Percentiles rank a stretch among this genome's conserved stretches.
Conservation (phyloP, 2,888 invertebrate genomes). For the Chrysomela aeneicollis region DNA sequence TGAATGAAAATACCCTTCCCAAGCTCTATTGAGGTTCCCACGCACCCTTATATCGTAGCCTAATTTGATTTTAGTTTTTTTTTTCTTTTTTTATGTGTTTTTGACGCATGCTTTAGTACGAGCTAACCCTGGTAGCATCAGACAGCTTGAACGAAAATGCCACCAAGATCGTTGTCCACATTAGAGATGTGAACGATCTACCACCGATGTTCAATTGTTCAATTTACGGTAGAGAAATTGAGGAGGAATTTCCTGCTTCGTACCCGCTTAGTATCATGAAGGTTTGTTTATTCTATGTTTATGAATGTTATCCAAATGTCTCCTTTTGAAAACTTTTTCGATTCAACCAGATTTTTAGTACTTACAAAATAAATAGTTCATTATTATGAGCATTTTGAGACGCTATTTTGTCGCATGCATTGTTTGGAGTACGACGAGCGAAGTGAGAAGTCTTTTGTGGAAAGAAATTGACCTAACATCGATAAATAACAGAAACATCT, state of each 20-base stretch:
- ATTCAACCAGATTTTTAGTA: too few relatives aligned
- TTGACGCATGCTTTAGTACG: conserved; percentile 75
- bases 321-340: too few relatives aligned
- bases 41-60: conserved; percentile 3
- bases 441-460: too few relatives aligned
- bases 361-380: too few relatives aligned
- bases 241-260: conserved; percentile 77
- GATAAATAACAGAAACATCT: too few relatives aligned
- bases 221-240: conserved; percentile 75
- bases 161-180: conserved; percentile 81
- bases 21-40: background rate
- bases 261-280: conserved; percentile 76
- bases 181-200: conserved; percentile 89
- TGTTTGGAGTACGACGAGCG: too few relatives aligned
- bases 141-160: conserved; percentile 90
- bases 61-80: conserved; percentile 32
- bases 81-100: conserved; percentile 42
- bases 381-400: too few relatives aligned
- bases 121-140: conserved; percentile 87
- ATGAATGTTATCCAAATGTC: too few relatives aligned
- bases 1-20: background rate
- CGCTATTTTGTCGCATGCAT: too few relatives aligned
- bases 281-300: conserved; percentile 63
- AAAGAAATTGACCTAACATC: too few relatives aligned
- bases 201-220: conserved; percentile 82